Base-by-base conservation (phyloP, 2,888 invertebrate genomes). In the Anaspis maculata region DNA sequence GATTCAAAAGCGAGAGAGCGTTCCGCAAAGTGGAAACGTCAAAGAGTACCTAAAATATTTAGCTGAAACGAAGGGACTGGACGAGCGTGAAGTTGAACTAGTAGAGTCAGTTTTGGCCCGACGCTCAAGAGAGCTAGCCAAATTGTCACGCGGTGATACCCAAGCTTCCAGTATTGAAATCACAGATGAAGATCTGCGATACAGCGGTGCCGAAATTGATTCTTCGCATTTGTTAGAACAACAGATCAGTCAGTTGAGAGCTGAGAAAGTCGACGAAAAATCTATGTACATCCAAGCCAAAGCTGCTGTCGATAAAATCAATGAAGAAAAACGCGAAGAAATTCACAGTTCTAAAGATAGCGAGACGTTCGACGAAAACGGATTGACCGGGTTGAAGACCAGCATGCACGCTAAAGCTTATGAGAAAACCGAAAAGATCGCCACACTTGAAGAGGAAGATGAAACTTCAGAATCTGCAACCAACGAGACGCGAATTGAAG, bases 181-280 rank as follows among this genome's bases (percentile, higher is more conserved):
- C 32, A 74, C 72, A 9, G 73, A 74, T 46, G 82, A 82, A 69
- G 82, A 82, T 55, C 71, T 82, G 45, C 72, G 74, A 50, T 80
- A 78, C 55, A 81, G 79, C 55, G 79, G 79, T 32, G 72, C 73
- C 40, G 79, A 79, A 54, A 73, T 74, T 41, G 79, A 79, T 61
- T 71, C 74, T 46, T 76, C 77, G 40, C 51, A 62, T 40, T 54
- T 64, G 25, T 44, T 66, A 15, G 56, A 68, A 54, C 59, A 65
- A 46, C 56, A 64, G 52, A 61, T 64, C 32, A 61, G 57, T 32
- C 64, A 65, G 39, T 41, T 66, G 6, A 65, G 69, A 59, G 58
- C 70, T 57, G 48, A 74, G 66, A 37, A 69, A 57, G 29, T 69
- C 61, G 32, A 66, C 56, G 51, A 72, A 63, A 39, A 69, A 64